phyloP scores from a whole-genome alignment of 2,888 invertebrate species.

The Horisme vitalbata region DNA sequence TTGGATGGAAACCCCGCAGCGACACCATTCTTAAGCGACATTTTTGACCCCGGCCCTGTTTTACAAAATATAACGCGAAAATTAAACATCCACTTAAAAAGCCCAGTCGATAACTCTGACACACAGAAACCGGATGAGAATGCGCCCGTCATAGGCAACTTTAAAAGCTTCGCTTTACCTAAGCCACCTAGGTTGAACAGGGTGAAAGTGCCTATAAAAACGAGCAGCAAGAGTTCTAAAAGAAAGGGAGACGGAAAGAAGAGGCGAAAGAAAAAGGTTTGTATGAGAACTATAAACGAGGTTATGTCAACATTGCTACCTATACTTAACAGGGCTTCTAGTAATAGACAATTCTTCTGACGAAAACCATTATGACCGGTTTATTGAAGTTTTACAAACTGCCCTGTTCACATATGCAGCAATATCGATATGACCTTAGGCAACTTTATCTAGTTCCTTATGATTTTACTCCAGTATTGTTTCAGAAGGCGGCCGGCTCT shows the following conservation, averaged over 20 bases:
- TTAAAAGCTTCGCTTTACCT: slow-evolving; percentile 78
- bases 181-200: slow-evolving; percentile 77
- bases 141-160: slow-evolving; percentile 70
- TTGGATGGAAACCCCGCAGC: slow-evolving; percentile 66
- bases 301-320: slow-evolving; percentile 15
- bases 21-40: slow-evolving; percentile 76
- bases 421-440: slow-evolving; percentile 9
- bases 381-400: too few species aligned
- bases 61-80: slow-evolving; percentile 56
- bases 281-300: slow-evolving; percentile 43
- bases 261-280: slow-evolving; percentile 69
- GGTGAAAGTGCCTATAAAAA: slow-evolving; percentile 68
- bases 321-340: slow-evolving; percentile 10
- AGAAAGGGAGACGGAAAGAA: slow-evolving; percentile 52
- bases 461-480: slow-evolving; percentile 49
- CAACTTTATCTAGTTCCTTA: not conserved
- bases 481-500: slow-evolving; percentile 63
- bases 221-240: slow-evolving; percentile 55
- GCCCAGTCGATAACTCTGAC: slow-evolving; percentile 45
- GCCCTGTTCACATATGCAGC: slow-evolving; percentile 14
- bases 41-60: slow-evolving; percentile 74
- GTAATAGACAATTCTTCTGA: not conserved
- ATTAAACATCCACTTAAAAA: slow-evolving; percentile 59
- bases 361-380: not conserved
- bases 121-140: slow-evolving; percentile 53